Conservation (phyloP, 2,113 vertebrate genomes). For the Glaucomys volans region DNA sequence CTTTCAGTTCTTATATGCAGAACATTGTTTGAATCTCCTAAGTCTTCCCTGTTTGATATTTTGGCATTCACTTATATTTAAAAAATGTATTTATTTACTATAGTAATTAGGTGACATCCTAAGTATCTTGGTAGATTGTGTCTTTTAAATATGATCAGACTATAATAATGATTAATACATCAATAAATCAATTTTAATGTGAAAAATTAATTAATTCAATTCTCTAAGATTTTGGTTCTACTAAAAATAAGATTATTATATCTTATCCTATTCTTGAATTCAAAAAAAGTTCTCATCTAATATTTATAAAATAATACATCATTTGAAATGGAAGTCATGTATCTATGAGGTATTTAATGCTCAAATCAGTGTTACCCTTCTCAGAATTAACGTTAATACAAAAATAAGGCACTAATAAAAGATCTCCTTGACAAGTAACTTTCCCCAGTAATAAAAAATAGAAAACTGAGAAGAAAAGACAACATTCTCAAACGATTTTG, state of each 20-base stretch:
- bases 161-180: constrained; percentile 39
- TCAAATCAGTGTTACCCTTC: background rate
- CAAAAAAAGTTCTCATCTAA: background rate
- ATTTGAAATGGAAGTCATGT: constrained; percentile 32
- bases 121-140: background rate
- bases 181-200: constrained; percentile 36
- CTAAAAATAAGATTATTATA: constrained; percentile 57
- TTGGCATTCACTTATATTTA: constrained; percentile 46
- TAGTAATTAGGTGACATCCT: constrained; percentile 47
- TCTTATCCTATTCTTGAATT: constrained; percentile 40
- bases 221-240: constrained; percentile 31
- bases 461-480: background rate
- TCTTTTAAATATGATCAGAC: constrained; percentile 46
- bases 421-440: constrained; percentile 44
- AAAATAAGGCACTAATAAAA: constrained; percentile 69
- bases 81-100: constrained; percentile 34
- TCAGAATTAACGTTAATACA: constrained; percentile 53
- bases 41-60: constrained; percentile 25
- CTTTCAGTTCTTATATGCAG: constrained; percentile 25
- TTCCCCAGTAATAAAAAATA: constrained; percentile 49
- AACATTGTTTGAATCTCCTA: background rate
- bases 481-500: constrained; percentile 62
- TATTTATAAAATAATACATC: constrained; percentile 44
- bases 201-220: constrained; percentile 11
- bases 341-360: constrained; percentile 32